A percentile compares a stretch with the other conserved stretches of the same genome.
phyloP scores from a whole-genome alignment of 2,797 vertebrate species.

The Hylomyscus alleni region DNA sequence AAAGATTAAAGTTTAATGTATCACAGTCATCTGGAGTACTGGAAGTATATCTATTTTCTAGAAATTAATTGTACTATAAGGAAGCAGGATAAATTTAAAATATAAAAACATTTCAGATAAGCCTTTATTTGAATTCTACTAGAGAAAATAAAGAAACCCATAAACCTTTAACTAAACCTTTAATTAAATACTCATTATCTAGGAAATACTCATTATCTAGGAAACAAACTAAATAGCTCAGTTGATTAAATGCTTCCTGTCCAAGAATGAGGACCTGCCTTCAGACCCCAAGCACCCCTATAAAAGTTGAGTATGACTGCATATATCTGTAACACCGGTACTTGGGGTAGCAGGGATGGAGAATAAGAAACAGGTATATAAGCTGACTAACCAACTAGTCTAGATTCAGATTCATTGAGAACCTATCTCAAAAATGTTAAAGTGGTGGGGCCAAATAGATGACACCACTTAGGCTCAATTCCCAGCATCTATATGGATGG shows the following conservation, averaged over 20 bases:
- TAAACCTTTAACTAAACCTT: slow-evolving; percentile 18
- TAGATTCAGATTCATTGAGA: too few species aligned
- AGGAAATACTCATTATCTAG: background rate
- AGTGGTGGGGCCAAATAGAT: background rate
- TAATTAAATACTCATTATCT: background rate
- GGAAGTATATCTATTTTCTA: slow-evolving; percentile 39
- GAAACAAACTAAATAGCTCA: background rate
- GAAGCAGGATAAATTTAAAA: slow-evolving; percentile 1
- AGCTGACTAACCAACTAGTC: background rate
- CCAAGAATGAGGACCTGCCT: background rate
- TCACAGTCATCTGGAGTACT: slow-evolving; percentile 22
- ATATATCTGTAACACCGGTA: background rate
- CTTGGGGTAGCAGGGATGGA: background rate
- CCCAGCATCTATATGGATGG: background rate
- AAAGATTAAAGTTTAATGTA: background rate
- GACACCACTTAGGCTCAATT: background rate
- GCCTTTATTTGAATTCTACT: slow-evolving; percentile 45
- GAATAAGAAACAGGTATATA: background rate
- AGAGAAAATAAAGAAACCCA: slow-evolving; percentile 58
- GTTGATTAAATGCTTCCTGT: background rate
- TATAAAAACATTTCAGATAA: slow-evolving; percentile 60
- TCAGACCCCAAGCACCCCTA: background rate
- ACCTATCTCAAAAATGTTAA: background rate
- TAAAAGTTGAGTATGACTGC: too few species aligned
- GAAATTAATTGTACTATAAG: background rate